Percentiles rank a stretch among this genome's conserved stretches.
Evolutionary conservation across 1,140 invertebrate genomes (phyloP).

Genomic region (Andricus grossulariae): DNA sequence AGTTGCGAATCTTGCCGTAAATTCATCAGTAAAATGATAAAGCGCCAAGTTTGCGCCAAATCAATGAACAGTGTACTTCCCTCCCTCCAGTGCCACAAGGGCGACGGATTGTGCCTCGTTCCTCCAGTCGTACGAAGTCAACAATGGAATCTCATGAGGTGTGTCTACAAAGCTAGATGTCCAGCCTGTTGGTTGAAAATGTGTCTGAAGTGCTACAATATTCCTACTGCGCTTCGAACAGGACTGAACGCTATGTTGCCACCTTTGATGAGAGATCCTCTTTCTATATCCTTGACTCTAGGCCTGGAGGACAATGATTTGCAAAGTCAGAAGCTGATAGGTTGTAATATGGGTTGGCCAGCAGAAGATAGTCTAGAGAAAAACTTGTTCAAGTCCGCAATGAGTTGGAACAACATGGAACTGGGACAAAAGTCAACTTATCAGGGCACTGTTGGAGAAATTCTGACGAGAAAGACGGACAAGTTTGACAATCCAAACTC

Average conservation of each 20-base stretch:
- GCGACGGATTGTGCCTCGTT: slow-evolving; percentile 84
- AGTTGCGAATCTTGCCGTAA: slow-evolving; percentile 91
- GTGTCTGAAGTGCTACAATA: slow-evolving; percentile 86
- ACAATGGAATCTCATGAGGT: slow-evolving; percentile 83
- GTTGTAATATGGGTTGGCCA: slow-evolving; percentile 67
- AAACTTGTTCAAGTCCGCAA: slow-evolving; percentile 71
- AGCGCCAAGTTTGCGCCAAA: slow-evolving; percentile 79
- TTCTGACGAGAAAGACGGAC: slow-evolving; percentile 64
- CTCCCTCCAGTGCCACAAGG: slow-evolving; percentile 81
- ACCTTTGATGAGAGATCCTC: slow-evolving; percentile 68
- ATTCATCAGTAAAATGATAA: slow-evolving; percentile 88
- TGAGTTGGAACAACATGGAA: slow-evolving; percentile 69
- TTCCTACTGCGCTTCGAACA: slow-evolving; percentile 81
- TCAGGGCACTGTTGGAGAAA: slow-evolving; percentile 59
- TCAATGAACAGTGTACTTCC: slow-evolving; percentile 73
- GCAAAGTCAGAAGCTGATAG: slow-evolving; percentile 60
- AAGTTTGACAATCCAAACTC: slow-evolving; percentile 67
- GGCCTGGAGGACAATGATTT: slow-evolving; percentile 60
- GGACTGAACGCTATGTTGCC: slow-evolving; percentile 81
- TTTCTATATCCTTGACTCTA: slow-evolving; percentile 58
- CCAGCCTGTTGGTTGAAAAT: slow-evolving; percentile 92
- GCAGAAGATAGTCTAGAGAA: slow-evolving; percentile 69
- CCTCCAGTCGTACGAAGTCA: slow-evolving; percentile 82
- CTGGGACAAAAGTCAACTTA: slow-evolving; percentile 61
- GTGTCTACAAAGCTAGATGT: slow-evolving; percentile 84